These are phyloP conservation scores for Creontiades dilutus DNA, from an alignment of 2,888 invertebrate species.

Conservation along the genomic window DNA sequence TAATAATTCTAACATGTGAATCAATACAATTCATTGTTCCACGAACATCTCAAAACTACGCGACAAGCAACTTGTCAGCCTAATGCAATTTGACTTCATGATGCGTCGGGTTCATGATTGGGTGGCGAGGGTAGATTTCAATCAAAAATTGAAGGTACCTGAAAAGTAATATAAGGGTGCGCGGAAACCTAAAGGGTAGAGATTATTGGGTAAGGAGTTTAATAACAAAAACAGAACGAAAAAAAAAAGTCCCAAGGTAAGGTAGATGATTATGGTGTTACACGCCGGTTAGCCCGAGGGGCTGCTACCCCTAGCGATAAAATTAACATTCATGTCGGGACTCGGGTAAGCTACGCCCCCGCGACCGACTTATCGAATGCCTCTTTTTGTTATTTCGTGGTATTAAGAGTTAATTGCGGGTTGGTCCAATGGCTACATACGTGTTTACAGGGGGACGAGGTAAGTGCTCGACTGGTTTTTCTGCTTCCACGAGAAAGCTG, in stretches of 20 bases:
- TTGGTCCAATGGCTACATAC: slow-evolving; percentile 60
- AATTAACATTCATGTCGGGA: slow-evolving; percentile 64
- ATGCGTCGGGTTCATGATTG: too few species aligned
- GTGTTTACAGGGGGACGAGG: slow-evolving; percentile 57
- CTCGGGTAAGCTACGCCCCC: slow-evolving; percentile 32
- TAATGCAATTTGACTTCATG: too few species aligned
- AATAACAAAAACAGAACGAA: not conserved
- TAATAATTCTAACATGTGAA: too few species aligned
- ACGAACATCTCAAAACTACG: too few species aligned
- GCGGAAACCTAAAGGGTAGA: not conserved
- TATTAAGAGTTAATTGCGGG: slow-evolving; percentile 56
- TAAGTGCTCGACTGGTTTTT: not conserved
- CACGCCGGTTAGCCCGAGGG: slow-evolving; percentile 51
- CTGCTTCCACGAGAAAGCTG: not conserved
- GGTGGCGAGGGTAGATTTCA: not conserved
- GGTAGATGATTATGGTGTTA: slow-evolving; percentile 33
- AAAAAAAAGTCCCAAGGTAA: not conserved
- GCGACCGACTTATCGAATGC: slow-evolving; percentile 44
- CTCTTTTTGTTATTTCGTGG: slow-evolving; percentile 56
- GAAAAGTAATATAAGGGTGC: not conserved
- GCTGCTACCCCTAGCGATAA: slow-evolving; percentile 55
- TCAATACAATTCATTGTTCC: too few species aligned
- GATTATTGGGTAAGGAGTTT: not conserved
- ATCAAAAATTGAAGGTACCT: not conserved
- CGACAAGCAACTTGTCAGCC: too few species aligned